Evolutionary conservation across 2,888 invertebrate species (phyloP), one percentile per base, ranked within the genome.

Genomic region (Cheilosia impressa): DNA sequence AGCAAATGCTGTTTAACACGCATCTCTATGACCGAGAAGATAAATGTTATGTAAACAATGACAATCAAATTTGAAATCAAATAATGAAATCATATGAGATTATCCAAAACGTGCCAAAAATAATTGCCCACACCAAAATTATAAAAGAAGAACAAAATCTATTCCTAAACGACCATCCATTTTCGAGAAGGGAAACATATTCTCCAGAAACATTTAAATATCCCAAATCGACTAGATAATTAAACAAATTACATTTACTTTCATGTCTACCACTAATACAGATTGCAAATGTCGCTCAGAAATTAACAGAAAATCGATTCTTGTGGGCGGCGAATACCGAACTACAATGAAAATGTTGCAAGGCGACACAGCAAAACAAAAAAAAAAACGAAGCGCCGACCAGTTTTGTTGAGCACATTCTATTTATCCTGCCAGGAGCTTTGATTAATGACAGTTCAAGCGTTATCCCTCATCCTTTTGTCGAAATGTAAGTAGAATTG

Each of bases 391-490:
- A 27, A 27, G 27, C 27, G 6, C 15, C 45, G 7, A 58, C 53
- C 65, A 69, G 63, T 79, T 69, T 73, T 53, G 79, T 84, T 75
- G 63, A 79, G 73, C 60, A 84, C 73, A 57, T 71, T 84, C 71
- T 80, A 79, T 79, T 84, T 79, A 66, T 71, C 75, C 69, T 71
- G 80, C 45, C 71, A 31, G 47, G 22, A 63, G 71, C 79, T 84
- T 84, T 84, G 84, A 84, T 84, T 84, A 80, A 84, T 80, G 84
- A 80, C 80, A 79, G 80, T 84, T 84, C 79, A 76, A 84, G 75
- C 80, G 69, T 76, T 80, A 84, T 76, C 58, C 71, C 75, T 73
- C 80, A 62, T 76, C 65, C 60, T 50, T 53, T 62, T 47, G 47
- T 62, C n/a, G 27, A 43, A 78, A 60, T 75, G 75, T 84, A 71